A percentile compares a stretch with the other conserved stretches of the same genome.
phyloP scores from a whole-genome alignment of 2,888 invertebrate genomes.

The Malacosoma neustria region DNA sequence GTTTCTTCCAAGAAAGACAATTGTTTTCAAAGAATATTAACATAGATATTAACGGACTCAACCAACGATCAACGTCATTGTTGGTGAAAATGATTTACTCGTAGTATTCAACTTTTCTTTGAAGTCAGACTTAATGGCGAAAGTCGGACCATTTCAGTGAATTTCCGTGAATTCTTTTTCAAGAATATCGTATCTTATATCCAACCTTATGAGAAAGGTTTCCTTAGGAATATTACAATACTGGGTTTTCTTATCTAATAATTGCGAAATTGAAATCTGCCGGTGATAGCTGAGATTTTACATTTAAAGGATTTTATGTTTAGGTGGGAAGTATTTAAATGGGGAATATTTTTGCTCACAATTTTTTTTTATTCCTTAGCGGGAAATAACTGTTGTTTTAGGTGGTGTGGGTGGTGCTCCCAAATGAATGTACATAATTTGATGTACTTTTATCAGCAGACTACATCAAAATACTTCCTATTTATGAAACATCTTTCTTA shows the following conservation, averaged over 20 bases:
- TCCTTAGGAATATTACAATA: background rate
- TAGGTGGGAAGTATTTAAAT: background rate
- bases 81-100: background rate
- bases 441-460: background rate
- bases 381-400: no score
- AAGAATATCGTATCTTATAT: constrained; percentile 2
- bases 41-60: background rate
- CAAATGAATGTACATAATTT: background rate
- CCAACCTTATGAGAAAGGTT: background rate
- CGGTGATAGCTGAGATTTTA: constrained; percentile 1
- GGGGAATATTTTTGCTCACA: background rate
- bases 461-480: no score
- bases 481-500: no score
- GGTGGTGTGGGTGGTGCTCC: no score
- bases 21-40: no score
- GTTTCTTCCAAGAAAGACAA: no score
- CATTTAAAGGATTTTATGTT: constrained; percentile 6
- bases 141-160: background rate
- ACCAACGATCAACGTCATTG: background rate
- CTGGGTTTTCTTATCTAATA: background rate
- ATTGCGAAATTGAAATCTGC: background rate
- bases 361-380: background rate
- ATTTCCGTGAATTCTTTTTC: background rate
- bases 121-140: background rate
- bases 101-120: background rate